phyloP scores from a whole-genome alignment of 1,140 invertebrate species.

The Caenorhabditis briggsae region DNA sequence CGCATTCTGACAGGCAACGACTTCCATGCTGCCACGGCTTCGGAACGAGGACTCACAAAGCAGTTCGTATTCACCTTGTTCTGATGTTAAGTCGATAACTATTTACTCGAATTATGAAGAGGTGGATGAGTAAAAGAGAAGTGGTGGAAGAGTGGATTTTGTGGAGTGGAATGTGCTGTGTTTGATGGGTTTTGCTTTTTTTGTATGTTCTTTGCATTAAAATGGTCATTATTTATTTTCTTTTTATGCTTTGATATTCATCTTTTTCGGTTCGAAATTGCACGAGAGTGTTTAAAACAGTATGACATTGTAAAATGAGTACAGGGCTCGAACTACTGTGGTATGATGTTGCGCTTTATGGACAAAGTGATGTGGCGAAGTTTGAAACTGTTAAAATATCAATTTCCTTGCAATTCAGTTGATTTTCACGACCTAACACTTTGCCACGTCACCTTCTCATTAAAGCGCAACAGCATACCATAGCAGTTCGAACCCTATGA shows the following conservation, averaged over 20 bases:
- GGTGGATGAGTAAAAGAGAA: background rate
- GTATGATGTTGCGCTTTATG: too few relatives aligned
- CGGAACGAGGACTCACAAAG: conserved; percentile 8
- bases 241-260: background rate
- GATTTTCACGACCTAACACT: too few relatives aligned
- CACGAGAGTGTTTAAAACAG: too few relatives aligned
- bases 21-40: background rate
- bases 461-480: too few relatives aligned
- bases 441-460: too few relatives aligned
- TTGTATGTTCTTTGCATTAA: background rate
- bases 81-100: conserved; percentile 34
- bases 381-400: too few relatives aligned
- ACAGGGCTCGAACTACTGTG: too few relatives aligned
- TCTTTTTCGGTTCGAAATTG: too few relatives aligned
- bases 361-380: too few relatives aligned
- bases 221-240: background rate
- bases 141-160: background rate
- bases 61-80: conserved; percentile 37
- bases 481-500: too few relatives aligned
- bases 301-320: too few relatives aligned
- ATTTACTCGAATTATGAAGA: conserved; percentile 50
- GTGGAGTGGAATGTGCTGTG: background rate
- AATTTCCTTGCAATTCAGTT: too few relatives aligned
- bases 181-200: conserved; percentile 6
- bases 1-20: conserved; percentile 2